These are phyloP conservation scores for Grapholita molesta DNA, from an alignment of 1,140 invertebrate genomes.

Conservation along the genomic window DNA sequence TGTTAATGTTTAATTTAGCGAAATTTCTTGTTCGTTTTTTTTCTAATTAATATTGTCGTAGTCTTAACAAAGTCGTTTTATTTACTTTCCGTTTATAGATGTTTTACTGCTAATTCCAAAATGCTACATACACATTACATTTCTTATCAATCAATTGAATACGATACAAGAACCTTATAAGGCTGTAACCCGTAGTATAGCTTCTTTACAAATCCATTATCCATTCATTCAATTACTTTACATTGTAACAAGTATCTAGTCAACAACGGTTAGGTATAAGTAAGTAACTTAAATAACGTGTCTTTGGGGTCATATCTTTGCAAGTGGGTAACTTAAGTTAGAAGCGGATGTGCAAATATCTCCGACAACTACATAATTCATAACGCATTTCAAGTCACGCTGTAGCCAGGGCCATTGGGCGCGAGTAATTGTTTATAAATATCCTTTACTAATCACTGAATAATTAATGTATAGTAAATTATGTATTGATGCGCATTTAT, in stretches of 20 bases:
- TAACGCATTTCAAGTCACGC: background rate
- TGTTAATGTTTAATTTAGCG: too few relatives aligned
- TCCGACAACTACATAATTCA: background rate
- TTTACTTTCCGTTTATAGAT: too few relatives aligned
- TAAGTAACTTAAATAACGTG: background rate
- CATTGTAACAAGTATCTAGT: background rate
- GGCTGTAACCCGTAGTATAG: too few relatives aligned
- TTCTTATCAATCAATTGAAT: too few relatives aligned
- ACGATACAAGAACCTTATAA: too few relatives aligned
- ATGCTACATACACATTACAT: too few relatives aligned
- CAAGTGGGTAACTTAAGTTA: background rate
- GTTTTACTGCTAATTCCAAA: too few relatives aligned
- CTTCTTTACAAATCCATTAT: too few relatives aligned
- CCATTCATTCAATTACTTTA: too few relatives aligned
- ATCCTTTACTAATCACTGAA: constrained; percentile 8
- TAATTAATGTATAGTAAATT: constrained; percentile 4
- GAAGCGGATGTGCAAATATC: background rate
- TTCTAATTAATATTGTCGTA: too few relatives aligned
- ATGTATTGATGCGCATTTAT: background rate
- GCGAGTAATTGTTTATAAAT: constrained; percentile 14
- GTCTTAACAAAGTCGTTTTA: too few relatives aligned
- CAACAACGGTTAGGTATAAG: background rate
- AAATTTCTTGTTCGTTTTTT: too few relatives aligned
- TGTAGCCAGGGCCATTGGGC: background rate
- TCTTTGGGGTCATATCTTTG: background rate